These are phyloP conservation scores for Scaptodrosophila lebanonensis DNA, from an alignment of 1,140 invertebrate genomes.

Conservation along the genomic window DNA sequence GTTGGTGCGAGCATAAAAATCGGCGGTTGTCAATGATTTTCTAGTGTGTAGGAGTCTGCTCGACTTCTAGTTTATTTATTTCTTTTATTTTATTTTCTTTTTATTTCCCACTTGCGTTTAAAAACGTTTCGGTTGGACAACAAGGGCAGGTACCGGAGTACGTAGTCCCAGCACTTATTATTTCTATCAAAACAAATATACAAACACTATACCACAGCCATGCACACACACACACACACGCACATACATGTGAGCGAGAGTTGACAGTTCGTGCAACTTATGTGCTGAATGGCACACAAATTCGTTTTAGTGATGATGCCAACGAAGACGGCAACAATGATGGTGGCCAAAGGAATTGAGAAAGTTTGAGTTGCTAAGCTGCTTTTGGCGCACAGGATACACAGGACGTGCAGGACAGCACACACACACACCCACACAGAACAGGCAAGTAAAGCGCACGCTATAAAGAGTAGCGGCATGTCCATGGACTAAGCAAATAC, in stretches of 20 bases:
- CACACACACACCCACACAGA: not conserved
- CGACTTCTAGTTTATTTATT: too few relatives aligned
- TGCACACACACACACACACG: constrained; percentile 1
- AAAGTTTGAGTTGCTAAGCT: constrained; percentile 65
- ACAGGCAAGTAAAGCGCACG: too few relatives aligned
- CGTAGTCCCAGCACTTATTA: too few relatives aligned
- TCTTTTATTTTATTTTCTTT: too few relatives aligned
- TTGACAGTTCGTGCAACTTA: constrained; percentile 25
- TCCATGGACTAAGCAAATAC: too few relatives aligned
- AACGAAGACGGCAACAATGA: constrained; percentile 1
- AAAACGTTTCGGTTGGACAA: too few relatives aligned
- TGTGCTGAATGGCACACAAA: constrained; percentile 62
- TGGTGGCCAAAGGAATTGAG: constrained; percentile 22
- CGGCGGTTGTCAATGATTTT: too few relatives aligned
- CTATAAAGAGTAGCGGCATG: constrained; percentile 15
- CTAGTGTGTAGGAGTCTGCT: too few relatives aligned
- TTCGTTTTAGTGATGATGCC: constrained; percentile 53
- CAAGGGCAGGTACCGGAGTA: constrained; percentile 5
- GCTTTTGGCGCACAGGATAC: constrained; percentile 33
- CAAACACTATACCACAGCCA: not conserved
- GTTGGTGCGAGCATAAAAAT: too few relatives aligned
- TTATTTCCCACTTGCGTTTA: too few relatives aligned
- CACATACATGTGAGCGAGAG: not conserved
- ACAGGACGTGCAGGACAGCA: not conserved
- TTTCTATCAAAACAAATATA: too few relatives aligned